Conservation (phyloP, 2,888 invertebrate genomes). For the Spicauda simplicius region DNA sequence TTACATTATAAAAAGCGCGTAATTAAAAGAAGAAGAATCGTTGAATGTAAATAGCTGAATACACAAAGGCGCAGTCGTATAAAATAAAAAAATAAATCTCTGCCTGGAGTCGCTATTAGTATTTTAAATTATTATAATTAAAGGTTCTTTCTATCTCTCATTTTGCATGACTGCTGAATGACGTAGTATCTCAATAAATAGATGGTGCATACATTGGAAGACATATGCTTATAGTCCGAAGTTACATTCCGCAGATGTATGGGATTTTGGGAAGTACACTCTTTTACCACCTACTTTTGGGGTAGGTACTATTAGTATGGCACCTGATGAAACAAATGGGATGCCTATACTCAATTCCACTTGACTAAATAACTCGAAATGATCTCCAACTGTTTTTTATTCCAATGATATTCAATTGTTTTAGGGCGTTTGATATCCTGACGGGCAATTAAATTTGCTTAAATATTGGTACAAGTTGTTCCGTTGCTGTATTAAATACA, state of each 20-base stretch:
- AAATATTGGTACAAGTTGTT: no score
- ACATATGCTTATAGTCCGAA: slow-evolving; percentile 54
- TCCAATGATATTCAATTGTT: slow-evolving; percentile 46
- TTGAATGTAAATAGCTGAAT: no score
- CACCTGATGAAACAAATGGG: slow-evolving; percentile 53
- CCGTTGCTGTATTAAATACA: slow-evolving; percentile 72
- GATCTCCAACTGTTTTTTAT: slow-evolving; percentile 16
- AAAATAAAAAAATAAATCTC: background rate
- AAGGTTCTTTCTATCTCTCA: slow-evolving; percentile 16
- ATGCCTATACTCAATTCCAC: slow-evolving; percentile 39
- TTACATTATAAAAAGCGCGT: no score
- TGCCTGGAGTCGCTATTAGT: slow-evolving; percentile 11
- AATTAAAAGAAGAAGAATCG: no score
- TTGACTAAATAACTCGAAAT: slow-evolving; percentile 22
- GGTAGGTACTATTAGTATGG: slow-evolving; percentile 47
- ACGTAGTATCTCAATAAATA: slow-evolving; percentile 39
- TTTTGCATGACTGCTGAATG: no score
- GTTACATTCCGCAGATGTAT: slow-evolving; percentile 53
- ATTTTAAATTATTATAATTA: slow-evolving; percentile 22
- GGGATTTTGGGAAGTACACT: no score
- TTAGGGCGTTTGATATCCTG: slow-evolving; percentile 58
- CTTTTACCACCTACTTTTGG: slow-evolving; percentile 44
- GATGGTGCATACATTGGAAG: no score
- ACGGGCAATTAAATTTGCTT: no score
- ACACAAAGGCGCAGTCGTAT: no score